Evolutionary conservation across 2,797 vertebrate species (phyloP).

Genomic region (Leucoraja ocellata): DNA sequence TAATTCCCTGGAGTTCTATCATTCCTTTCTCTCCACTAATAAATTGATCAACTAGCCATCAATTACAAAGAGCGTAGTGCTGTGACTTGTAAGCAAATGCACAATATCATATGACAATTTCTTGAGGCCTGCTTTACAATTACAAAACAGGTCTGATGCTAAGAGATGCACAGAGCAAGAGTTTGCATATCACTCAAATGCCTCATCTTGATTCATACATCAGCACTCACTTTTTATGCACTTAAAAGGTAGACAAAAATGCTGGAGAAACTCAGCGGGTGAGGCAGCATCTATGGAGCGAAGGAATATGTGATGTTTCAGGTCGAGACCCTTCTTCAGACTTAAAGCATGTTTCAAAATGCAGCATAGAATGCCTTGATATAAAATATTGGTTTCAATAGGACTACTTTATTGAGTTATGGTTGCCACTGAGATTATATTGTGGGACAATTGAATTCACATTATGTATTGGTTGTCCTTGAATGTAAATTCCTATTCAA

Average conservation of each 20-base stretch:
- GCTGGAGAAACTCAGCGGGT: too few species aligned
- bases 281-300: too few species aligned
- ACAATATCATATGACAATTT: conserved; percentile 44
- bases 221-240: background rate
- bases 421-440: background rate
- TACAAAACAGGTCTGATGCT: conserved; percentile 37
- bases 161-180: conserved; percentile 37
- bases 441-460: background rate
- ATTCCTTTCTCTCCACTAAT: conserved; percentile 45
- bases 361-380: background rate
- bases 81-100: conserved; percentile 43
- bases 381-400: background rate
- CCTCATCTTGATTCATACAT: conserved; percentile 5
- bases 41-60: conserved; percentile 43
- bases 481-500: conserved; percentile 40
- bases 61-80: conserved; percentile 41
- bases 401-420: background rate
- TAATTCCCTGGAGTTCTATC: conserved; percentile 42
- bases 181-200: conserved; percentile 39
- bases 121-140: conserved; percentile 43
- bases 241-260: too few species aligned
- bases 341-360: background rate
- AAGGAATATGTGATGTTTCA: too few species aligned
- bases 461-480: background rate
- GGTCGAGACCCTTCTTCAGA: too few species aligned